These are phyloP conservation scores for Limnephilus lunatus DNA, from an alignment of 2,888 invertebrate genomes.

Conservation along the genomic window DNA sequence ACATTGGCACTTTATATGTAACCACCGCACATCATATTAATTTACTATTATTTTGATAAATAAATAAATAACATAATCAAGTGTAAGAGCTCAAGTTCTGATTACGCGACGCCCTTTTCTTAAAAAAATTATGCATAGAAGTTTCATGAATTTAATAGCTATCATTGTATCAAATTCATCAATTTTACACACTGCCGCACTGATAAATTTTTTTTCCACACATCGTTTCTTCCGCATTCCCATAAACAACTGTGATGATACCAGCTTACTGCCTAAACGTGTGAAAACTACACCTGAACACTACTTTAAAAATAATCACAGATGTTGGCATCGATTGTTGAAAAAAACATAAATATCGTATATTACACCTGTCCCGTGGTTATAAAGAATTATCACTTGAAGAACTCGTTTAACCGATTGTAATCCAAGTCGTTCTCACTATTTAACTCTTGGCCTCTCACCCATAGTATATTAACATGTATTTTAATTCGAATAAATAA, in stretches of 20 bases:
- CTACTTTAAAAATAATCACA: background rate
- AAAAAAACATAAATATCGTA: background rate
- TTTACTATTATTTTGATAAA: no score
- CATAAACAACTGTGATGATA: background rate
- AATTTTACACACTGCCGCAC: background rate
- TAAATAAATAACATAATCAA: no score
- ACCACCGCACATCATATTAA: no score
- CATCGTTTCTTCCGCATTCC: background rate
- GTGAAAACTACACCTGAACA: background rate
- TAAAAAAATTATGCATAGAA: no score
- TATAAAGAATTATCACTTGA: background rate
- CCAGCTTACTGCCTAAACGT: background rate
- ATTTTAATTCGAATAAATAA: background rate
- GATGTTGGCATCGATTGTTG: background rate
- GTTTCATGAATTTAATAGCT: no score
- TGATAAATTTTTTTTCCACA: no score
- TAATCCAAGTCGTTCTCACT: background rate
- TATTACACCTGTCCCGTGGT: background rate
- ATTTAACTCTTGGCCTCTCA: background rate
- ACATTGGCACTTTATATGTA: no score
- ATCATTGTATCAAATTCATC: no score
- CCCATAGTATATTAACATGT: background rate
- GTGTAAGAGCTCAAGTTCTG: no score
- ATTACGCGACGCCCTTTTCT: no score
- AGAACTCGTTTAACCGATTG: background rate